These are phyloP conservation scores for Xenus cinereus DNA, from an alignment of 2,113 vertebrate species.

Conservation along the genomic window DNA sequence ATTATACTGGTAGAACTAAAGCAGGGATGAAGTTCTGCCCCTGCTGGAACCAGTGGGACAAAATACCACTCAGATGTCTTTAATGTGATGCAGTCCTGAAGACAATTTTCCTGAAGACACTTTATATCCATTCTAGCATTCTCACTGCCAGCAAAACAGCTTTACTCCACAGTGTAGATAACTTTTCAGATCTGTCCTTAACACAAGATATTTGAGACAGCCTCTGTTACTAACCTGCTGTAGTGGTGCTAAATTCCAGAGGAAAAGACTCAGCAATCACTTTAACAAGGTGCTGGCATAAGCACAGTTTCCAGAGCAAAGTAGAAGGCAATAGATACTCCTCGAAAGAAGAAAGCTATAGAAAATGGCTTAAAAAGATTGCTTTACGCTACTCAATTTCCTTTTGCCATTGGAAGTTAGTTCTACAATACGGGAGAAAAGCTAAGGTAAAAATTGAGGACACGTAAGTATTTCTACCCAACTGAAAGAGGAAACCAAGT, in stretches of 20 bases:
- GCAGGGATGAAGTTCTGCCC: neutral
- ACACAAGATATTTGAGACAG: constrained; percentile 71
- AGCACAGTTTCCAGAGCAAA: constrained; percentile 56
- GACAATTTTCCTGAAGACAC: constrained; percentile 34
- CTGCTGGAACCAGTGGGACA: neutral
- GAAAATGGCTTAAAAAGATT: neutral
- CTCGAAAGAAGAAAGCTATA: constrained; percentile 11
- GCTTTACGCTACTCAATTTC: neutral
- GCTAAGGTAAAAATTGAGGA: neutral
- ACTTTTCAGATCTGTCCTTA: constrained; percentile 72
- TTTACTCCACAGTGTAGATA: constrained; percentile 62
- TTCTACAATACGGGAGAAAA: neutral
- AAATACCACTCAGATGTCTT: constrained; percentile 2
- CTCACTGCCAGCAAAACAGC: constrained; percentile 63
- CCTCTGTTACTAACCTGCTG: constrained; percentile 64
- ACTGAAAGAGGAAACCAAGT: neutral
- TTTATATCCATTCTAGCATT: constrained; percentile 55
- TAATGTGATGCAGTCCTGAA: neutral
- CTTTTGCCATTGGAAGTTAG: neutral
- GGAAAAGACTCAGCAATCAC: constrained; percentile 55
- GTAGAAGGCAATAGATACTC: neutral
- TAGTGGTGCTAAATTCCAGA: constrained; percentile 59
- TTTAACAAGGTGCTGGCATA: constrained; percentile 63
- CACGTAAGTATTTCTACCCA: neutral
- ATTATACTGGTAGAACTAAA: neutral